Evolutionary conservation across 2,888 invertebrate genomes (phyloP), one percentile per base, ranked within the genome.

Genomic region (Neelides folsomi): DNA sequence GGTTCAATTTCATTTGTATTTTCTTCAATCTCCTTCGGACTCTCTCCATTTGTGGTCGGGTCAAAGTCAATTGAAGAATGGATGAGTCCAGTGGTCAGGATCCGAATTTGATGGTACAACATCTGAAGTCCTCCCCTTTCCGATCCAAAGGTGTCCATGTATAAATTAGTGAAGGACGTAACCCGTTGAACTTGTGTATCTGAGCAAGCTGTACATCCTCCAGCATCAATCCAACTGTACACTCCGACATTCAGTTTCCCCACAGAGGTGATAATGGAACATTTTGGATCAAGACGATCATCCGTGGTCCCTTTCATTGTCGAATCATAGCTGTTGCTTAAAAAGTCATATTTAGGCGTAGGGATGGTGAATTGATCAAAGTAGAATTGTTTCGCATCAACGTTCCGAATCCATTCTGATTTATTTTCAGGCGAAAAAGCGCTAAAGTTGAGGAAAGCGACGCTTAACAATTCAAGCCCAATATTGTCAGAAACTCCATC

Each of bases 401-500:
- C n/a, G n/a, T n/a, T n/a, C n/a, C n/a, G n/a, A n/a, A n/a, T n/a
- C n/a, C n/a, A n/a, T n/a, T n/a, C n/a, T n/a, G n/a, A n/a, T n/a
- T n/a, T n/a, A n/a, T n/a, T n/a, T n/a, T n/a, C n/a, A n/a, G n/a
- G n/a, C n/a, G n/a, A n/a, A n/a, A n/a, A n/a, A n/a, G n/a, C n/a
- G 40, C 40, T 13, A 40, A n/a, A 7, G 8, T 40, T n/a, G 12
- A n/a, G 8, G 8, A 13, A 7, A n/a, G 13, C 13, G 13, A 40
- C 40, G 9, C 20, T 20, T 6, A 43, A 18, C 9, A 43, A 20
- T 18, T n/a, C 7, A 16, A 43, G 10, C 8, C 43, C 43, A 43
- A 43, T 43, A 43, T 43, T 43, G 19, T 43, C 43, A 16, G 43
- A 20, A 7, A 8, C 20, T 18, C 43, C 43, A n/a, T 43, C 43